Base-by-base conservation (phyloP, 2,113 vertebrate genomes). In the Anhinga rufa region DNA sequence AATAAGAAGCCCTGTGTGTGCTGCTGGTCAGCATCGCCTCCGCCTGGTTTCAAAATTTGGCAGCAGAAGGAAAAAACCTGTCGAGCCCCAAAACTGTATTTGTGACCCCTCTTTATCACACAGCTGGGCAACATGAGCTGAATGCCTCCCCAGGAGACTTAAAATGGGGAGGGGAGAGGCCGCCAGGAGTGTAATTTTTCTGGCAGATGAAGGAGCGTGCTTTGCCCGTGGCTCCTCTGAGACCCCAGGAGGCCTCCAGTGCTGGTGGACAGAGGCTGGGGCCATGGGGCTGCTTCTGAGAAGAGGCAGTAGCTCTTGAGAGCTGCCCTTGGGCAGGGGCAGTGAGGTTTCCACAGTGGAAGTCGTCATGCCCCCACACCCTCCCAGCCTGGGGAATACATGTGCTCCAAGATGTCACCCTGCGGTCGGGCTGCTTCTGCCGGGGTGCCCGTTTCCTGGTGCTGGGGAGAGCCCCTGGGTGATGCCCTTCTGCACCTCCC, bases 281-380 rank as follows among this genome's bases (percentile, higher is more conserved):
- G 21, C 32, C 1, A 1, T 6, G 18, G n/a, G 10, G 17, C 60
- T 2, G 0, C 16, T 70, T 62, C 40, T 78, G 72, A 66, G 49
- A 44, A 81, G 32, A 6, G 16, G 12, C 48, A 29, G 25, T 5
- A 4, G 28, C 49, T 64, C 31, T 28, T 1, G 0, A 90, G 38
- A 65, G 42, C 38, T 1, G 1, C 22, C 15, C 20, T 5, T 9
- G 17, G 7, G 5, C 15, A 12, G 24, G 40, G 28, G 17, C 31
- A 87, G 61, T 4, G 71, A 79, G 48, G 57, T 86, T 96, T 96
- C 80, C 55, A 24, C 7, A 1, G 82, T 40, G 86, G 82, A 97
- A 94, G 61, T 60, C 1, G 0, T 44, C 0, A 1, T 7, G 4
- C 22, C 48, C 66, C 9, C 2, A 2, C 21, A 3, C 74, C 49